Conservation (phyloP, 2,797 vertebrate genomes). For the Simalia tracyae region DNA sequence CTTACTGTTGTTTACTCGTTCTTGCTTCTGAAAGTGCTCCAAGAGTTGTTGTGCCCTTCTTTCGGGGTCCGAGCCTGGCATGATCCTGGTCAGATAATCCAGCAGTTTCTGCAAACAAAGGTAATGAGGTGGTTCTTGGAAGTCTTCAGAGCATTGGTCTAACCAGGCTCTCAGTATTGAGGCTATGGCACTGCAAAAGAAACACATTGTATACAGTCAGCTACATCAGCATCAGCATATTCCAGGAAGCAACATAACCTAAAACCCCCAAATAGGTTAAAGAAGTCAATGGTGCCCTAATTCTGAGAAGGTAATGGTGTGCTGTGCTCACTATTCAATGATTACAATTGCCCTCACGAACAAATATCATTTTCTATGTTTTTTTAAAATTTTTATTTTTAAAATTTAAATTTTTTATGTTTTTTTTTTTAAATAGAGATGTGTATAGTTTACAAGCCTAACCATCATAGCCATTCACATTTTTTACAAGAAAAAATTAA, state of each 20-base stretch:
- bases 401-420: no score
- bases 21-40: constrained; percentile 85
- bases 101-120: constrained; percentile 82
- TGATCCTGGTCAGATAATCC: constrained; percentile 80
- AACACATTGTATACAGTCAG: background rate
- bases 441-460: background rate
- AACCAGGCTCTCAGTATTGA: constrained; percentile 91
- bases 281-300: background rate
- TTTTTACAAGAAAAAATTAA: background rate
- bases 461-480: background rate
- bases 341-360: background rate
- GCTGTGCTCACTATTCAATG: background rate
- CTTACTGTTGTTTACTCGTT: constrained; percentile 80
- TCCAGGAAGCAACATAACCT: background rate
- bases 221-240: background rate
- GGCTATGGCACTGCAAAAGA: constrained; percentile 79
- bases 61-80: constrained; percentile 86
- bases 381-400: no score
- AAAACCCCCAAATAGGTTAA: background rate
- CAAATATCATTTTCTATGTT: no score
- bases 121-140: constrained; percentile 86
- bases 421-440: background rate
- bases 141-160: constrained; percentile 93
- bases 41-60: constrained; percentile 83
- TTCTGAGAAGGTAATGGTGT: background rate